phyloP scores from a whole-genome alignment of 2,888 invertebrate species.

The Phyllotreta cruciferae region DNA sequence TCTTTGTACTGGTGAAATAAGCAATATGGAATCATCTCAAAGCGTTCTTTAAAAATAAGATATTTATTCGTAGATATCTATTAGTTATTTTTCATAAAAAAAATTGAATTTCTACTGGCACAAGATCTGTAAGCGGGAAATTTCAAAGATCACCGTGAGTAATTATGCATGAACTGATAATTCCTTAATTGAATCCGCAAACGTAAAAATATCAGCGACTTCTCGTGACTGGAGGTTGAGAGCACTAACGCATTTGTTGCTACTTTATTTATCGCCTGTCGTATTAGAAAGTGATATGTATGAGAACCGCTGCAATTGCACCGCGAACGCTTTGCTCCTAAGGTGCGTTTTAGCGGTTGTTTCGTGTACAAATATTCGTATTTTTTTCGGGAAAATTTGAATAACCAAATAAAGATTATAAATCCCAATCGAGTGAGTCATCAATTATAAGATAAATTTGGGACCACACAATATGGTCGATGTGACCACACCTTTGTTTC shows the following conservation, averaged over 20 bases:
- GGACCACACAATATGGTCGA: constrained; percentile 22
- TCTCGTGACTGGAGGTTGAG: constrained; percentile 46
- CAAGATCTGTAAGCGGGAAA: constrained; percentile 30
- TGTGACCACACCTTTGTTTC: constrained; percentile 13
- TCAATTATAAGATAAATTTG: constrained; percentile 20
- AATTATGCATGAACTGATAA: constrained; percentile 47
- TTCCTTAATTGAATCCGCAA: constrained; percentile 45
- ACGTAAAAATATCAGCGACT: constrained; percentile 41
- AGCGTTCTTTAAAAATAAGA: not conserved
- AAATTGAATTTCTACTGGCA: constrained; percentile 19
- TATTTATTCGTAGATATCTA: not conserved
- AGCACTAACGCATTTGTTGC: constrained; percentile 47
- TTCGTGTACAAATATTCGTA: not conserved
- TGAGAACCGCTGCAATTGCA: constrained; percentile 44
- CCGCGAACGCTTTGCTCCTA: constrained; percentile 36
- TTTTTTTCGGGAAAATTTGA: not conserved
- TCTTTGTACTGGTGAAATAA: too few relatives aligned
- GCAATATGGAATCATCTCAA: too few relatives aligned
- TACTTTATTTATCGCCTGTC: constrained; percentile 52
- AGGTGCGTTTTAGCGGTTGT: constrained; percentile 21
- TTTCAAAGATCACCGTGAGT: constrained; percentile 40
- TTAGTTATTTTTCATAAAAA: too few relatives aligned
- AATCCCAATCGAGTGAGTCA: constrained; percentile 18
- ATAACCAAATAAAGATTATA: constrained; percentile 19
- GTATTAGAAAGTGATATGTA: constrained; percentile 54